These are phyloP conservation scores for Nymphalis urticae DNA, from an alignment of 2,888 invertebrate genomes.

Conservation along the genomic window DNA sequence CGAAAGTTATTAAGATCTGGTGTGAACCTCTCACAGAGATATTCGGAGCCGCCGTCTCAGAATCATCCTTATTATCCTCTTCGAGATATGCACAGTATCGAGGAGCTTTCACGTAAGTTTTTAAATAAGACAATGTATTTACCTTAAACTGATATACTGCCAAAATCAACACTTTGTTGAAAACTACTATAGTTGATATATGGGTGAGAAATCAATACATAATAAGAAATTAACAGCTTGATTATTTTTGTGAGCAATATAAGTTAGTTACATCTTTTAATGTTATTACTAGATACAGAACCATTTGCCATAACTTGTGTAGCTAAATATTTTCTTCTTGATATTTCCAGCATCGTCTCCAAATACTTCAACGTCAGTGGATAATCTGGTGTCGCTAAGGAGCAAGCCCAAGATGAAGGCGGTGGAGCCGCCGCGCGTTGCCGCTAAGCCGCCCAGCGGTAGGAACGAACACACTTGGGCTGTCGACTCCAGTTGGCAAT, in stretches of 20 bases:
- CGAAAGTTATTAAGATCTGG: conserved; percentile 70
- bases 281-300: too few relatives aligned
- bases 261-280: too few relatives aligned
- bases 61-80: conserved; percentile 76
- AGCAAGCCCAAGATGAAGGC: conserved; percentile 85
- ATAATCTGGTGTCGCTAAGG: conserved; percentile 82
- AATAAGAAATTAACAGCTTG: too few relatives aligned
- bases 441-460: conserved; percentile 69
- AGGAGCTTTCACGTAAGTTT: conserved; percentile 76
- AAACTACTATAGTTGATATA: too few relatives aligned
- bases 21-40: conserved; percentile 78
- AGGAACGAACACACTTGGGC: conserved; percentile 87
- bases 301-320: too few relatives aligned
- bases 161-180: too few relatives aligned
- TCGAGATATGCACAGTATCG: conserved; percentile 79
- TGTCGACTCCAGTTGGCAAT: conserved; percentile 95
- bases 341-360: conserved; percentile 72
- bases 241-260: too few relatives aligned
- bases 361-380: conserved; percentile 85
- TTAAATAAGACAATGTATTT: neutral
- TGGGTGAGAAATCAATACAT: too few relatives aligned
- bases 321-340: neutral
- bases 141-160: too few relatives aligned
- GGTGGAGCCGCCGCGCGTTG: conserved; percentile 86
- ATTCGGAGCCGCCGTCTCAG: conserved; percentile 83